Evolutionary conservation across 2,797 vertebrate genomes (phyloP), one percentile per base, ranked within the genome.

Genomic region (Furcifer pardalis): DNA sequence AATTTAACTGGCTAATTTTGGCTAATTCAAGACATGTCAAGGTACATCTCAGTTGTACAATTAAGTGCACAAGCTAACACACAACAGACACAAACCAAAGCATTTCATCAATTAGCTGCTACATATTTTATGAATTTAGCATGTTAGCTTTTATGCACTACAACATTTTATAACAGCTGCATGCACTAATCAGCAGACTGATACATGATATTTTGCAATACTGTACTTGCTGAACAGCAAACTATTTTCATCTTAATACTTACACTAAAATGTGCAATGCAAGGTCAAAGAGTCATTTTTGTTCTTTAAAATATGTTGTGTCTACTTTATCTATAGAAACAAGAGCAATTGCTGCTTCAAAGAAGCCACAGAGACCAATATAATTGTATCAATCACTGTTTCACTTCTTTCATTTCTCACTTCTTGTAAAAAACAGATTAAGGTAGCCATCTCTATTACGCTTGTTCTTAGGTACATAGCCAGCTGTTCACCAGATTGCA

Each of bases 181-280:
- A 95, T 95, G n/a, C n/a, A n/a, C n/a, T n/a, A n/a, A n/a, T n/a
- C n/a, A n/a, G n/a, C n/a, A n/a, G n/a, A n/a, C 95, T 97, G 96
- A 97, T 95, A 95, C 95, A 96, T 96, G 96, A 96, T 91, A 92
- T 95, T 96, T 95, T 95, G 95, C 95, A 96, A 88, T 95, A 95
- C 90, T 93, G 87, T 95, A 95, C 90, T 93, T 96, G 96, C 96
- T 96, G 96, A 96, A 96, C 96, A 96, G 96, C 96, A 96, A 96
- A 97, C 96, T 96, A 90, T 94, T 56, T 94, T 90, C 95, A 95
- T 97, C 96, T 96, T 96, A 96, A 92, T 96, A 93, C 90, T 94
- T 96, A 95, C 95, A 96, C 95, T 92, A 76, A 91, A 93, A 93
- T 49, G 94, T 96, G 95, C 94, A 85, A 84, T 93, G 91, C 87